Conservation (phyloP, 2,113 vertebrate genomes). For the Plecturocebus donacophilus region DNA sequence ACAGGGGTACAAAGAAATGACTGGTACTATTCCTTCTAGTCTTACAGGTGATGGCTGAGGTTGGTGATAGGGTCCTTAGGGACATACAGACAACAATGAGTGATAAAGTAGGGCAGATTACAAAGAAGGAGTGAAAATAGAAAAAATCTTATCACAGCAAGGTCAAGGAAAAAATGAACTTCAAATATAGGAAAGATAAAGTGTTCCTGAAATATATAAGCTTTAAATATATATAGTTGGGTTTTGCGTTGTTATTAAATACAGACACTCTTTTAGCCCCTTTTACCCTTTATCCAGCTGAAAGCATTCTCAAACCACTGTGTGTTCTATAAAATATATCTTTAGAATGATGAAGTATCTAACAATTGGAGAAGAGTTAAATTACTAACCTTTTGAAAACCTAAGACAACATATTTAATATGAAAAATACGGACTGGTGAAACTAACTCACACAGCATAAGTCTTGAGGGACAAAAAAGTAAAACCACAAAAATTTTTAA, state of each 20-base stretch:
- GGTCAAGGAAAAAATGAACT: constrained; percentile 50
- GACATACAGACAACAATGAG: neutral
- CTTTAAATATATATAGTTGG: neutral
- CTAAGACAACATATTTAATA: neutral
- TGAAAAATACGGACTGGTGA: neutral
- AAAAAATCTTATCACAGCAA: constrained; percentile 49
- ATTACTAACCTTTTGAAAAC: neutral
- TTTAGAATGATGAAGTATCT: constrained; percentile 4
- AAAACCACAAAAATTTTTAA: neutral
- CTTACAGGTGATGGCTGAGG: neutral
- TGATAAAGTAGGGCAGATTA: constrained; percentile 51
- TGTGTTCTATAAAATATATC: neutral
- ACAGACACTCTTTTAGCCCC: neutral
- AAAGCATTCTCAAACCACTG: neutral
- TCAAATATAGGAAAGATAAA: constrained; percentile 23
- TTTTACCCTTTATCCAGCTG: neutral
- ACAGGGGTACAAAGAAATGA: neutral
- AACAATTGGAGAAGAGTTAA: neutral
- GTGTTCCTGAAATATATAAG: neutral
- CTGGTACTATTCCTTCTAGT: neutral
- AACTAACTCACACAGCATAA: neutral
- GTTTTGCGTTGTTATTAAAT: constrained; percentile 18
- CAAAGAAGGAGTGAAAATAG: constrained; percentile 64
- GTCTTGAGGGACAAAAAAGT: neutral
- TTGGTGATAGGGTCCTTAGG: neutral